Evolutionary conservation across 2,113 vertebrate genomes (phyloP).

Genomic region (Centropus unirufus): DNA sequence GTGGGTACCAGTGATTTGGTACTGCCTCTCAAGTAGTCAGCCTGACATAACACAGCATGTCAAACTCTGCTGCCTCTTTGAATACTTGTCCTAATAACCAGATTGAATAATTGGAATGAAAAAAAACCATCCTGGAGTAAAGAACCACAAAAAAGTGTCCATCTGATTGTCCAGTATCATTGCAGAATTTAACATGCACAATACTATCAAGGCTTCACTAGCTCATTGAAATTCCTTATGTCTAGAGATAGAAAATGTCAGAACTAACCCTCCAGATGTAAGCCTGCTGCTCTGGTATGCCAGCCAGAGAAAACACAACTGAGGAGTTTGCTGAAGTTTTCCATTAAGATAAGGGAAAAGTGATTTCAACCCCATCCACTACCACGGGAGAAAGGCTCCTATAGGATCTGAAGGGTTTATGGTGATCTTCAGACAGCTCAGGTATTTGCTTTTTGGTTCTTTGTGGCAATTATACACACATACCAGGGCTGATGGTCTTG

Average conservation of each 20-base stretch:
- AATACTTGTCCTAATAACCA: neutral
- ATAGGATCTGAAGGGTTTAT: neutral
- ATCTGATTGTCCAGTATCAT: neutral
- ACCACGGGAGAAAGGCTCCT: rapidly evolving
- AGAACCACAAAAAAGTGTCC: neutral
- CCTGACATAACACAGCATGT: neutral
- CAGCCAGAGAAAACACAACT: neutral
- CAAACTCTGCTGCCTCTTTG: neutral
- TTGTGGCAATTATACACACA: neutral
- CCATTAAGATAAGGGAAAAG: neutral
- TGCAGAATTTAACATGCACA: neutral
- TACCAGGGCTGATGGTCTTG: neutral
- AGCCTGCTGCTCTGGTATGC: neutral
- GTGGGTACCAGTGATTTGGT: neutral
- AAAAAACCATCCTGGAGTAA: neutral
- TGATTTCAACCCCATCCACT: neutral
- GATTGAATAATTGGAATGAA: neutral
- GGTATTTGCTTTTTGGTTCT: neutral
- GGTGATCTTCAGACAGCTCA: neutral
- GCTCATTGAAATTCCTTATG: neutral
- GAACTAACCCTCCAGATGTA: neutral
- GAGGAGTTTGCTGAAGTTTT: neutral
- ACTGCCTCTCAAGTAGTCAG: neutral
- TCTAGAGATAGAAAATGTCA: neutral
- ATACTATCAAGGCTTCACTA: neutral